Base-by-base conservation (phyloP, 2,888 invertebrate genomes). In the Leucophenga maculata region DNA sequence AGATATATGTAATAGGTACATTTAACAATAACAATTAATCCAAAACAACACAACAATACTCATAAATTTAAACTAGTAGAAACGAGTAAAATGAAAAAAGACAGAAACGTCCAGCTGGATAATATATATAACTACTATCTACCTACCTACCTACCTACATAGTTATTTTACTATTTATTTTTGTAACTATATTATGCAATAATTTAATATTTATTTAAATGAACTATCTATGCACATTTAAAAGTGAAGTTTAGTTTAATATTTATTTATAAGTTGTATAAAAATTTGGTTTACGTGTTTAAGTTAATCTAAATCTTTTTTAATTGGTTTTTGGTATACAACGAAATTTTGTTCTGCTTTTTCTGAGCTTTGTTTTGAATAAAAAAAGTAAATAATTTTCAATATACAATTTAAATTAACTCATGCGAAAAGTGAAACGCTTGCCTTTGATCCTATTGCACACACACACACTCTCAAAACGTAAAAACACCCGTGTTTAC, bases 31-130 rank as follows among this genome's bases (percentile, higher is more conserved):
- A 6, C 39, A 39, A 11, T 39, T 11, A 39, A 39, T 39, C 39
- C 39, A 39, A 39, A 39, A 39, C 8, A 39, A 39, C 11, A 39
- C 11, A 39, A 3, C 8, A 39, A 39, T 39, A 39, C 39, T 39
- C 39, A 39, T 11, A 39, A 39, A 39, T 26, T 26, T 26, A 26
- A 26, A 26, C 4, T 11, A 39, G 72, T 44, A 67, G 57, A 69
- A 55, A 65, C 52, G 1, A 39, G 72, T 65, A 54, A n/a, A 66
- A 0, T 18, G 6, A 16, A 11, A 52, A 52, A 52, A 16, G 9
- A 52, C 16, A 52, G 14, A 52, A 52, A 20, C 52, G 52, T 52
- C 20, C 16, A 52, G 11, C 39, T 39, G 39, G 8, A 39, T 11
- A 39, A 39, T 39, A 39, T 8, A 39, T 39, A 39, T 8, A 39